Conservation (phyloP, 2,888 invertebrate species). For the Melanophora roralis region DNA sequence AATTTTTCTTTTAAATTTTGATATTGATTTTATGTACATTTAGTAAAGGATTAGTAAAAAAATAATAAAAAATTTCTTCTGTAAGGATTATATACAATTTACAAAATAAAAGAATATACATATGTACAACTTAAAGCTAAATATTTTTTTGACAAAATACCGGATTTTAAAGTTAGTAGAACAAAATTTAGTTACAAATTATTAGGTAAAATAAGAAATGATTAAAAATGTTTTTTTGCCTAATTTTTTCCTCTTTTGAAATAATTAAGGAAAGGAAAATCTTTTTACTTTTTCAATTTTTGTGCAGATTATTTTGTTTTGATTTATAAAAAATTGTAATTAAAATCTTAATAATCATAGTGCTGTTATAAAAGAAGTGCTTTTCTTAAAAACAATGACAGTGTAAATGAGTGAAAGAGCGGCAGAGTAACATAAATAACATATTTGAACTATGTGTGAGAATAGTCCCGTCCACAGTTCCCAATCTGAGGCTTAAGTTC, state of each 20-base stretch:
- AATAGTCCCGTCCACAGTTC: conserved; percentile 87
- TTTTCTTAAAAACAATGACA: conserved; percentile 45
- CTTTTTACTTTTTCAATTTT: conserved; percentile 39
- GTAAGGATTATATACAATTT: conserved; percentile 59
- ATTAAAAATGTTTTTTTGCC: background rate
- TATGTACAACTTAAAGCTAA: conserved; percentile 65
- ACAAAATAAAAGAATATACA: conserved; percentile 44
- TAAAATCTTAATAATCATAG: conserved; percentile 47
- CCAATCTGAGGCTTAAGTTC: conserved; percentile 82
- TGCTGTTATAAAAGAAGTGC: conserved; percentile 45
- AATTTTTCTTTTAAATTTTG: conserved; percentile 36
- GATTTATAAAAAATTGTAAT: conserved; percentile 13
- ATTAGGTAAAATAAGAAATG: conserved; percentile 22
- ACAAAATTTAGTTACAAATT: conserved; percentile 57
- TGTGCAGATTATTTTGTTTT: background rate
- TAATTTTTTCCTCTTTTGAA: background rate
- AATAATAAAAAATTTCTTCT: conserved; percentile 35
- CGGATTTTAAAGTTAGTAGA: conserved; percentile 56
- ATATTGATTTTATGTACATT: conserved; percentile 63
- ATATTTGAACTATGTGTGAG: conserved; percentile 81
- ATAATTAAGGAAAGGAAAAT: conserved; percentile 17
- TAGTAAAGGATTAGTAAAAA: conserved; percentile 46
- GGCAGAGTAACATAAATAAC: conserved; percentile 61
- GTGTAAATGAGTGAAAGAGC: conserved; percentile 38
- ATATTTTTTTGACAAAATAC: conserved; percentile 39